Conservation (phyloP, 2,113 vertebrate genomes). For the Rhynchomys soricoides region DNA sequence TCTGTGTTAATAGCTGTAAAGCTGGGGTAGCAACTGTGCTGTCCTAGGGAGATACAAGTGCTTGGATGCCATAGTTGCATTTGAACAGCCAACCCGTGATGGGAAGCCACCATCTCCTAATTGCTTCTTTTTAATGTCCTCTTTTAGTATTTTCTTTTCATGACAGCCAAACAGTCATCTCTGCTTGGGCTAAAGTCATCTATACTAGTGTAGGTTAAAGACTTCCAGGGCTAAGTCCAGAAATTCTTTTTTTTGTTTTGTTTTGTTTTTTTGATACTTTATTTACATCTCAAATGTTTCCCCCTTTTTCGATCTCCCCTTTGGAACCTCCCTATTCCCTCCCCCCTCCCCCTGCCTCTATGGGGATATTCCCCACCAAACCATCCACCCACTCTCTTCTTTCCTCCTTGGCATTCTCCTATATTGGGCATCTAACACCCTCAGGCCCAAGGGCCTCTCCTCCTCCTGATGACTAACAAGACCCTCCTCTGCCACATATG, state of each 20-base stretch:
- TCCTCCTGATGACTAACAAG: too few relatives aligned
- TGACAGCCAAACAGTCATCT: background rate
- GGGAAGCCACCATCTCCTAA: background rate
- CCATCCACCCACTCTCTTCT: too few relatives aligned
- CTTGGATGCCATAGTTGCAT: background rate
- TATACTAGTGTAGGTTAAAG: background rate
- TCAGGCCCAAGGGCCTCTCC: too few relatives aligned
- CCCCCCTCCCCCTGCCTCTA: too few relatives aligned
- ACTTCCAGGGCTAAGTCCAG: background rate
- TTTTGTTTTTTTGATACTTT: too few relatives aligned
- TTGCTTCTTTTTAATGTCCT: background rate
- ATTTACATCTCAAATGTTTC: too few relatives aligned
- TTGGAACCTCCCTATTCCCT: too few relatives aligned
- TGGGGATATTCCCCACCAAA: too few relatives aligned
- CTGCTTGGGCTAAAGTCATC: background rate
- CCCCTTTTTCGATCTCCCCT: too few relatives aligned
- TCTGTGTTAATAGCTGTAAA: background rate
- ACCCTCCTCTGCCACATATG: too few relatives aligned
- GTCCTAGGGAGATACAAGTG: rapidly evolving
- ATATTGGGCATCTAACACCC: too few relatives aligned
- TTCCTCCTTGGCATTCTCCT: too few relatives aligned
- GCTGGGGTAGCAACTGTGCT: background rate
- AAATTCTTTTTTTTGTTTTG: background rate
- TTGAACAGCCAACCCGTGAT: background rate
- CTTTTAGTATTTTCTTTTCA: background rate